Base-by-base conservation (phyloP, 2,888 invertebrate species). In the Megamerina dolium region DNA sequence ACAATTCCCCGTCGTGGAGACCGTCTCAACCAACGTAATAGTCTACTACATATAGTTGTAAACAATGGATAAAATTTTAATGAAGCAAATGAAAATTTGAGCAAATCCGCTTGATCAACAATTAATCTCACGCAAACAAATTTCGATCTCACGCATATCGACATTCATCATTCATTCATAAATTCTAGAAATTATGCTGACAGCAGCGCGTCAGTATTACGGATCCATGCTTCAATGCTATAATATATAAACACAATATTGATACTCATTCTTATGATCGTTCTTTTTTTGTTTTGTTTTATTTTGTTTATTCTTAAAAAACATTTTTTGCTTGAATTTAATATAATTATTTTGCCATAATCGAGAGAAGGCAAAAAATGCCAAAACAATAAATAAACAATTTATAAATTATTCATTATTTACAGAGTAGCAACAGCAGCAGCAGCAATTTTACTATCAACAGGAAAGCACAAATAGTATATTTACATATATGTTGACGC, bases 131-230 rank as follows among this genome's bases (percentile, higher is more conserved):
- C 45, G 51, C 53, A 50, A 46, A 45, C 45, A n/a, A n/a, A n/a
- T n/a, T 46, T 43, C 34, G 44, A 43, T 55, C 54, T 53, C 55
- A 56, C 55, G 54, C 53, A 45, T 55, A 55, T 55, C n/a, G n/a
- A n/a, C n/a, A n/a, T n/a, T n/a, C n/a, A n/a, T n/a, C 54, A 52
- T 37, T 54, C 48, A 50, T 48, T 48, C 50, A 49, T 49, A 37
- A 45, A 46, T 45, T 49, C 46, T 36, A 41, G 41, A 41, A 45
- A 40, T 17, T 21, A 27, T 16, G 10, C 14, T 6, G 16, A 14
- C 14, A 23, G 9, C 32, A 33, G 18, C 18, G 17, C 23, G 33
- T n/a, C n/a, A n/a, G n/a, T n/a, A n/a, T n/a, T n/a, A n/a, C 27
- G 13, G 13, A n/a, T 27, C 27, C 27, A 27, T 27, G 10, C 27